Base-by-base conservation (phyloP, 2,797 vertebrate genomes). In the Phaenicophaeus curvirostris region DNA sequence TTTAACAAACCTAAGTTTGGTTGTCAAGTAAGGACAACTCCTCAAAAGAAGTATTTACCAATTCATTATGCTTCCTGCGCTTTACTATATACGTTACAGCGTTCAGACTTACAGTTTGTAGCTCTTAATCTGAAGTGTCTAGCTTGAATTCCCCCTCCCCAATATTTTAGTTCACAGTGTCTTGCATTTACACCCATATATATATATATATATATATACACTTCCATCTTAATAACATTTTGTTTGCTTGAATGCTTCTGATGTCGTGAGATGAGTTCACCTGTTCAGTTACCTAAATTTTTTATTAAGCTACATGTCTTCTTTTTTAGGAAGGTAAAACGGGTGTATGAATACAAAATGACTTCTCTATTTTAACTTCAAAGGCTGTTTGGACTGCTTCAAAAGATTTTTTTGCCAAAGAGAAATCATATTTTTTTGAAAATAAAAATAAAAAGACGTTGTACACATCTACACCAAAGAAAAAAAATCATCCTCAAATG, bases 331-430 rank as follows among this genome's bases (percentile, higher is more conserved):
- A 59, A 21, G 41, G 39, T 41, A 77, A 68, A 77, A 53, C 5
- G 46, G 53, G 27, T 9, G 28, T 41, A n/a, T 39, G 91, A 93
- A 96, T 94, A 30, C 0, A 4, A 53, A 95, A 89, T 50, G 5
- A 20, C 72, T 83, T 62, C 84, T 68, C 79, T 15, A 65, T 91
- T 92, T 95, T 91, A 72, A 93, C 91, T 95, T 97, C 95, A 96
- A 95, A 94, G 86, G 51, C 81, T 61, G 42, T 68, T 84, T 92
- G 95, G 75, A 24, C 66, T 15, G 11, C 91, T 95, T 96, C 93
- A 96, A 93, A 96, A 85, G 58, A 8, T 23, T 91, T 54, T 51
- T 68, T 74, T 18, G 27, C 68, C 75, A 63, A 42, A 62, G 61
- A 90, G 53, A 55, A 85, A 80, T 57, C 65, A 15, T 27, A 44